Base-by-base conservation (phyloP, 2,113 vertebrate genomes). In the Pungitius pungitius region DNA sequence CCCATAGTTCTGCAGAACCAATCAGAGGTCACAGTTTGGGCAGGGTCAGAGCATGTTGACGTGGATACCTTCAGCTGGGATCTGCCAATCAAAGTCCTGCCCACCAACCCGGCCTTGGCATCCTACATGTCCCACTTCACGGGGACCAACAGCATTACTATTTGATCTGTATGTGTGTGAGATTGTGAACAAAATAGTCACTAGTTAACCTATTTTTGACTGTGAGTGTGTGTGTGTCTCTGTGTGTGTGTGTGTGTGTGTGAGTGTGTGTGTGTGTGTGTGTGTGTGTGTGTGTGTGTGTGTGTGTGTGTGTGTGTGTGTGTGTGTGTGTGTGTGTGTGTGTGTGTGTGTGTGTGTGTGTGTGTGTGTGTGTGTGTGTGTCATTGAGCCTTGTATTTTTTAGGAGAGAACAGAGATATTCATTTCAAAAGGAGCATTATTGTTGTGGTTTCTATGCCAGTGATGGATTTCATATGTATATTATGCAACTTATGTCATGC, bases 1-100 rank as follows among this genome's bases (percentile, higher is more conserved):
- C 95, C 95, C 35, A 89, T 94, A 0, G 94, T 97, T 12, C 93
- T 93, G 54, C 89, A 95, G 90, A 96, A 94, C 88, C 95, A 96
- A 60, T 92, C 94, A 0, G 96, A 99, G 74, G 93, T 95, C 35
- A 80, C 94, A 2, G 93, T 95, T 40, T 99, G 98, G 97, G 93
- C 93, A 0, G 97, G 98, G 35, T 92, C 95, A 0, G 96, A 96
- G 82, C 95, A 96, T 43, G 95, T 99, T 3, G 94, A 96, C 2
- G 98, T 99, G 78, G 97, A 99, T 88, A 99, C 97, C 59, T 98
- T 99, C 91, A 99, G 97, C 88, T 99, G 97, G 97, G 96, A 99
- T 81, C 90, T 99, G 71, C 96, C 98, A 6, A 96, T 99, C 88
- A 98, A 97, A 92, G 95, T 99, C 69, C 92, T 99, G 81, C 97